These are phyloP conservation scores for Tyto alba DNA, from an alignment of 2,113 vertebrate species.

Conservation along the genomic window DNA sequence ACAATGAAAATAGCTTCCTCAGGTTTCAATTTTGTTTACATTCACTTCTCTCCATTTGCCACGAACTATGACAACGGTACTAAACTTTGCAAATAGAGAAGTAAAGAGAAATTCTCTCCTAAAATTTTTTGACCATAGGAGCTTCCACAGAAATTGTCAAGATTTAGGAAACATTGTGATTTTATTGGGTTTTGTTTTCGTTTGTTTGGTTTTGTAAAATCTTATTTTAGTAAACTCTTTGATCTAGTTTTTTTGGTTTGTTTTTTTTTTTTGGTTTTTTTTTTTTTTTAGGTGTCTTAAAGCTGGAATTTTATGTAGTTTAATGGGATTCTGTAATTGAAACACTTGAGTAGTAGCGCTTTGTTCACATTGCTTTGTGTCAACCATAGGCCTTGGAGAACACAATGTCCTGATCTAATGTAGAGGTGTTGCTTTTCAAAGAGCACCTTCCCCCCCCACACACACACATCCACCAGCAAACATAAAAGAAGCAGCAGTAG, in stretches of 20 bases:
- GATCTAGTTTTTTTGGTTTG: background rate
- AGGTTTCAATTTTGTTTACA: background rate
- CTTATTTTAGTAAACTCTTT: background rate
- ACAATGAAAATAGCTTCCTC: background rate
- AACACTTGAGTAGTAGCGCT: background rate
- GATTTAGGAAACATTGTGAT: background rate
- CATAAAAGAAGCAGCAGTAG: background rate
- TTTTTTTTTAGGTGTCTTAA: background rate
- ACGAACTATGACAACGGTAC: background rate
- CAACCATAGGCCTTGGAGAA: background rate
- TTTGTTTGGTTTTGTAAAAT: background rate
- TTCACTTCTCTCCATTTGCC: background rate
- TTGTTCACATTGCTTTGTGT: background rate
- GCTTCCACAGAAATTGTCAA: background rate
- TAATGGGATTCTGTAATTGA: background rate
- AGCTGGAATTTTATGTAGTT: background rate
- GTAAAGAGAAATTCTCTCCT: background rate
- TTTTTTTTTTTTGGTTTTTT: background rate
- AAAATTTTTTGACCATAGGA: background rate
- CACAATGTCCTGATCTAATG: background rate
- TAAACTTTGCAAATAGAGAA: background rate
- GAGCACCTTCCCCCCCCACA: background rate
- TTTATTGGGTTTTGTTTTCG: background rate
- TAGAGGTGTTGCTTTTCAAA: background rate
- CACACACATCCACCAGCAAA: fast-evolving